Percentiles rank a stretch among this genome's conserved stretches.
phyloP scores from a whole-genome alignment of 2,797 vertebrate species.

The Xyrichtys novacula region DNA sequence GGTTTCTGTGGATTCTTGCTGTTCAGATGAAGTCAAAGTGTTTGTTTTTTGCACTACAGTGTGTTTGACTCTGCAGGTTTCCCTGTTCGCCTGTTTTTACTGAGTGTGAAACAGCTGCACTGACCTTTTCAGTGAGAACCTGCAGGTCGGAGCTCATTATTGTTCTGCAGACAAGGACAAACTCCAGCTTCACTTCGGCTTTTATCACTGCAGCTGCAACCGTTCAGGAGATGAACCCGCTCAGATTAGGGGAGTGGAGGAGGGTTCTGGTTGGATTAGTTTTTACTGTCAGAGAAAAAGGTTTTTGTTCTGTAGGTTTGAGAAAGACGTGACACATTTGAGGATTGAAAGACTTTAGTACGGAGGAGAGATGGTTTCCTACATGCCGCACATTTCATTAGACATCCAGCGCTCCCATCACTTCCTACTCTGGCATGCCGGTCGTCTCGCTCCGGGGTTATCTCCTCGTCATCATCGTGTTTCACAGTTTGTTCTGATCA shows the following conservation, averaged over 20 bases:
- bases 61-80: conserved; percentile 5
- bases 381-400: neutral
- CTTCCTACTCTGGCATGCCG: conserved; percentile 41
- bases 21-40: neutral
- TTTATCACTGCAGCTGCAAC: too few relatives aligned
- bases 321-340: too few relatives aligned
- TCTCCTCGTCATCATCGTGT: conserved; percentile 24
- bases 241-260: too few relatives aligned
- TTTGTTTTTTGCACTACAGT: conserved; percentile 1
- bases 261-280: too few relatives aligned
- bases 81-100: conserved; percentile 13
- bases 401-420: neutral
- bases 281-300: too few relatives aligned
- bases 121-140: neutral
- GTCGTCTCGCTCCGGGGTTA: conserved; percentile 27
- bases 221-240: too few relatives aligned
- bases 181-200: neutral
- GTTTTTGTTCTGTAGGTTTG: too few relatives aligned
- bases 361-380: conserved; percentile 4
- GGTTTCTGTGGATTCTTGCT: neutral
- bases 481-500: conserved; percentile 38
- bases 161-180: neutral
- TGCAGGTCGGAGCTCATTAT: too few relatives aligned
- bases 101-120: conserved; percentile 40
- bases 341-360: too few relatives aligned